phyloP scores from a whole-genome alignment of 2,888 invertebrate species.

The Noctua comes region DNA sequence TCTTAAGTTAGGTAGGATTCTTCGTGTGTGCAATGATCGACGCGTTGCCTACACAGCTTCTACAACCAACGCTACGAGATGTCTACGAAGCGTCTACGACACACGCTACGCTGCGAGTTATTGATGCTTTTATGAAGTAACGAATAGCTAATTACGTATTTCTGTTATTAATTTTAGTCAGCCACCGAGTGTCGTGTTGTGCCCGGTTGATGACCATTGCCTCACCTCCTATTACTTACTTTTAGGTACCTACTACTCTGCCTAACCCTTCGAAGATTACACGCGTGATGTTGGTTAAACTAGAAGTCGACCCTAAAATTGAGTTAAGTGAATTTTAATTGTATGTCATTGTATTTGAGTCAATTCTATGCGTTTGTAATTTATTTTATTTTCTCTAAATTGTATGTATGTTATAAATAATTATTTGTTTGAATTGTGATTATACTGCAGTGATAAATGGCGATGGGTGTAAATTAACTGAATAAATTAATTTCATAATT shows the following conservation, averaged over 20 bases:
- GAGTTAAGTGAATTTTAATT: no score
- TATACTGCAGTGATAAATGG: no score
- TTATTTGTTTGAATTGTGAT: no score
- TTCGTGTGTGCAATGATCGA: background rate
- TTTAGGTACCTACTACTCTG: background rate
- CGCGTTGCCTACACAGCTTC: background rate
- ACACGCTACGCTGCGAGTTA: background rate
- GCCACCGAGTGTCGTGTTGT: background rate
- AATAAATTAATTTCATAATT: no score
- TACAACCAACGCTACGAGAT: background rate
- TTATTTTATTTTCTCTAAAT: no score
- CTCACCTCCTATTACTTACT: background rate
- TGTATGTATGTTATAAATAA: no score
- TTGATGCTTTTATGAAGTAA: background rate
- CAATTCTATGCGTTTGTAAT: no score
- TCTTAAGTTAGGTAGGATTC: background rate
- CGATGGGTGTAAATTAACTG: no score
- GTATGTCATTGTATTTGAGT: no score
- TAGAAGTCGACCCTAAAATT: background rate
- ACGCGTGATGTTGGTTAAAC: background rate
- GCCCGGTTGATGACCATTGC: background rate
- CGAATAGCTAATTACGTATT: background rate
- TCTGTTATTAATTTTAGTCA: background rate
- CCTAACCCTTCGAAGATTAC: background rate
- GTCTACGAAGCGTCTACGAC: background rate